Conservation (phyloP, 2,888 invertebrate species). For the Agrilus biguttatus region DNA sequence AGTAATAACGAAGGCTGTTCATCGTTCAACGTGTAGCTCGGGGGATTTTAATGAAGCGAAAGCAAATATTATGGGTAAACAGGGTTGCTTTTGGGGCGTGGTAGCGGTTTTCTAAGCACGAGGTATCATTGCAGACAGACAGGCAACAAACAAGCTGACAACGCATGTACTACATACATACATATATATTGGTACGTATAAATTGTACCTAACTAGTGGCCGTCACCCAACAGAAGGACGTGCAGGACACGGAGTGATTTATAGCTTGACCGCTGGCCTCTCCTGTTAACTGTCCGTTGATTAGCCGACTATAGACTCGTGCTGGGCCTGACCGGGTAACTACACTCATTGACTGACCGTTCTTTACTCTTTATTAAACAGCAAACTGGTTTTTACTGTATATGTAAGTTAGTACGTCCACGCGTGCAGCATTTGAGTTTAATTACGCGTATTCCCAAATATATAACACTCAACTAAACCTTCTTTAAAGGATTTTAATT, state of each 20-base stretch:
- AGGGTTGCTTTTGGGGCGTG: slow-evolving; percentile 26
- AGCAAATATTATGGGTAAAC: slow-evolving; percentile 32
- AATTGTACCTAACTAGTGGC: no score
- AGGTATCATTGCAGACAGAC: background rate
- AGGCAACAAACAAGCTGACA: background rate
- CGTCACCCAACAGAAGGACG: background rate
- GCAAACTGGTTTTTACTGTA: no score
- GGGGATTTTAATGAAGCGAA: slow-evolving; percentile 21
- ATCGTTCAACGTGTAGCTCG: background rate
- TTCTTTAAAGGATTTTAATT: no score
- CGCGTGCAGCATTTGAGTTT: background rate
- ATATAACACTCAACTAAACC: no score
- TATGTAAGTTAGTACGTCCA: no score
- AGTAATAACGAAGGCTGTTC: no score
- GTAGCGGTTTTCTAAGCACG: slow-evolving; percentile 1
- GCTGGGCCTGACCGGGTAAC: slow-evolving; percentile 16
- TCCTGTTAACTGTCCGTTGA: slow-evolving; percentile 16
- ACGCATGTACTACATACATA: no score
- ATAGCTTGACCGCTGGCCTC: slow-evolving; percentile 17
- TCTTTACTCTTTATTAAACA: background rate
- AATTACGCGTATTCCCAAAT: background rate
- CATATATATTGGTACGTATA: no score
- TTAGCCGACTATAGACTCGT: slow-evolving; percentile 20
- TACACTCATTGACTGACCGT: background rate
- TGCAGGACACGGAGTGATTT: slow-evolving; percentile 12